Evolutionary conservation across 2,797 vertebrate species (phyloP).

Genomic region (Decapterus maruadsi): DNA sequence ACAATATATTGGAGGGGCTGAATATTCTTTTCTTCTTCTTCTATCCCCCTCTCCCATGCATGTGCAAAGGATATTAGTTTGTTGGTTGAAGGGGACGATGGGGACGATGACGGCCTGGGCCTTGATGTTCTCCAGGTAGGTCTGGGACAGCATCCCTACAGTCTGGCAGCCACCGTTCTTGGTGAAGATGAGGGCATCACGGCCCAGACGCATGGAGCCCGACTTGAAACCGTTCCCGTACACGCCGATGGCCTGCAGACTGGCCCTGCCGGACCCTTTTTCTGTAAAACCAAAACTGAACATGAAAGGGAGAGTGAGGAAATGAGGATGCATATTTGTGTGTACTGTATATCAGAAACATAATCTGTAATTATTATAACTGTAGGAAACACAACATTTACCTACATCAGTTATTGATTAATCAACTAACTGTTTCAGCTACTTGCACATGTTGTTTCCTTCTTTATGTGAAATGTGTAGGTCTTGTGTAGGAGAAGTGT

Average conservation of each 20-base stretch:
- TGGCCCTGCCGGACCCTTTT: conserved; percentile 82
- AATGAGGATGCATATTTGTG: neutral
- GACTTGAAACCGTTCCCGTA: conserved; percentile 92
- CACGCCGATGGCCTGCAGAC: conserved; percentile 84
- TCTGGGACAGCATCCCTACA: conserved; percentile 88
- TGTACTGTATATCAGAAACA: neutral
- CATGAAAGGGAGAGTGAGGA: conserved; percentile 7
- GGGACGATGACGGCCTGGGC: conserved; percentile 89
- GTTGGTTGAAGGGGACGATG: conserved; percentile 88
- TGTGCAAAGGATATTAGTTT: conserved; percentile 85
- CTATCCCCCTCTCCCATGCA: no score
- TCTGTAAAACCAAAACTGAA: conserved; percentile 90
- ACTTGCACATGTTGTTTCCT: neutral
- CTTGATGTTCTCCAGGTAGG: conserved; percentile 85
- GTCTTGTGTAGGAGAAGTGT: neutral
- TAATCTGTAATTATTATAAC: neutral
- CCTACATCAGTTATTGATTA: neutral
- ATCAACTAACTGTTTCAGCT: neutral
- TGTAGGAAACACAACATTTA: neutral
- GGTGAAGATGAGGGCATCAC: conserved; percentile 89
- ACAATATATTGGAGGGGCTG: neutral
- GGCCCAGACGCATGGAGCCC: conserved; percentile 89
- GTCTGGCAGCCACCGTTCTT: conserved; percentile 89
- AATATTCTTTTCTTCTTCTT: neutral
- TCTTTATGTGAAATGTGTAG: neutral